Evolutionary conservation across 2,888 invertebrate genomes (phyloP), one percentile per base, ranked within the genome.

Genomic region (Drosophila borealis): DNA sequence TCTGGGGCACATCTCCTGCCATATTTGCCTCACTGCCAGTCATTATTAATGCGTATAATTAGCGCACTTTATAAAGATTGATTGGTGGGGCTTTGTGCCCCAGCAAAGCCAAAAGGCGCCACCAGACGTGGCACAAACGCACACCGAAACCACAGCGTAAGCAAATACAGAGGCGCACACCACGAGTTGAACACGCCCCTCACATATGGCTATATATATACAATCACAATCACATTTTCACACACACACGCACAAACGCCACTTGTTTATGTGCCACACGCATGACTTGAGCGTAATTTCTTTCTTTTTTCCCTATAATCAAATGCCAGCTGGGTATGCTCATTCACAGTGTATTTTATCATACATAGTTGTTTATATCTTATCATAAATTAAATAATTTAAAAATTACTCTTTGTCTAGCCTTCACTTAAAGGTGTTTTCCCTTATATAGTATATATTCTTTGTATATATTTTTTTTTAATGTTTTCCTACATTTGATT

Each of bases 51-150:
- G 87, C 78, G 78, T 74, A 67, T 82, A 82, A 82, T 82, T 82
- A 82, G 83, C 87, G 72, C 75, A 75, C 70, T 83, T 82, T 86
- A 82, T 83, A 86, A 86, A 82, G 82, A 82, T 82, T 86, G 82
- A 82, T 82, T 86, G 87, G 84, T 49, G 64, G 42, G 69, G 73
- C 77, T 77, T 77, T 67, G 45, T 42, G 50, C 29, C 53, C 17
- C 41, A 37, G 25, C 50, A 51, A 67, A 44, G 44, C 50, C 70
- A 59, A 61, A 69, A 62, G 73, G 66, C 66, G 68, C 17, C 65
- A 25, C 37, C 48, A 70, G 68, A 74, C 81, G 68, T 46, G 62
- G 55, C 64, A 51, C 56, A 51, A 51, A 29, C 37, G 19, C 45
- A 45, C 49, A 44, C 48, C 57, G 66, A 81, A 81, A 61, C 84